Conservation (phyloP, 2,888 invertebrate species). For the Leucoma salicis region DNA sequence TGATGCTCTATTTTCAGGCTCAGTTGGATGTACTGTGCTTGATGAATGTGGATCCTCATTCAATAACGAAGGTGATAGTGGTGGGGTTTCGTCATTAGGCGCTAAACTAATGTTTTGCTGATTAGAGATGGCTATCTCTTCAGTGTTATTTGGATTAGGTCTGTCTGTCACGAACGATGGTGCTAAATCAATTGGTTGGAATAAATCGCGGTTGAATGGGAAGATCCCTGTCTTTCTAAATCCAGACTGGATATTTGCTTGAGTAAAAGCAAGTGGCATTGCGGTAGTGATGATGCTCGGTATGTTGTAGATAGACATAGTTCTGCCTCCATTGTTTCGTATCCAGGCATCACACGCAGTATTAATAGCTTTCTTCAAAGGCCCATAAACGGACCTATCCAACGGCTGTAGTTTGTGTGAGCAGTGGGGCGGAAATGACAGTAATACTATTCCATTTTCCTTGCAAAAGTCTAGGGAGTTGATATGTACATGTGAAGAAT, state of each 20-base stretch:
- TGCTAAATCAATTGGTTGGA: constrained; percentile 3
- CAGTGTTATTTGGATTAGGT: too few species aligned
- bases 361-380: background rate
- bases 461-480: constrained; percentile 22
- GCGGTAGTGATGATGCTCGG: constrained; percentile 8
- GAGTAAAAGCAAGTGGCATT: too few species aligned
- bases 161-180: constrained; percentile 4
- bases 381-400: constrained; percentile 13
- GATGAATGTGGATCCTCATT: too few species aligned
- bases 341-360: background rate
- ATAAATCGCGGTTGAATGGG: too few species aligned
- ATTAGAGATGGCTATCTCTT: too few species aligned
- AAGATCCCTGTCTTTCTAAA: too few species aligned
- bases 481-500: constrained; percentile 18
- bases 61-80: too few species aligned
- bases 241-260: constrained; percentile 2
- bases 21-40: too few species aligned
- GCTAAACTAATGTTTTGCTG: too few species aligned
- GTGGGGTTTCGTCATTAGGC: too few species aligned
- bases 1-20: too few species aligned
- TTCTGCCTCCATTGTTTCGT: constrained; percentile 1
- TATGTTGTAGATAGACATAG: constrained; percentile 15
- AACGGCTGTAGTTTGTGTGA: constrained; percentile 20
- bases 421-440: constrained; percentile 12
- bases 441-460: constrained; percentile 20